These are phyloP conservation scores for Sturnus vulgaris DNA, from an alignment of 2,113 vertebrate genomes.

Conservation along the genomic window DNA sequence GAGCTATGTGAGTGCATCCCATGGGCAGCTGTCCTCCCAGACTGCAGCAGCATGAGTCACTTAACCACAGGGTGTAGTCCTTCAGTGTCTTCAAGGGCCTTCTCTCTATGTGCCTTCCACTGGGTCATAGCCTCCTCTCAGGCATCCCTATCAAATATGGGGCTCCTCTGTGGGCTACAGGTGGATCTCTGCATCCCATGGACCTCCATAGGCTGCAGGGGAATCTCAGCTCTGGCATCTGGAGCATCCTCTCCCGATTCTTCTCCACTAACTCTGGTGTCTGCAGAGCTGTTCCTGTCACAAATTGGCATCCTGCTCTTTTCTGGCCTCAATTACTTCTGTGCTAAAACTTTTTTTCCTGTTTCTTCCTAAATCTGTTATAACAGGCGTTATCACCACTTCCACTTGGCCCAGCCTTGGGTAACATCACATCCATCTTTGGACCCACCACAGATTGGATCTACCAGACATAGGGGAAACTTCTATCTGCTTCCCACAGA, in stretches of 20 bases:
- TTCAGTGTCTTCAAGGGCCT: background rate
- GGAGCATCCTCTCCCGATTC: no score
- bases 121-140: background rate
- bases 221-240: accelerated
- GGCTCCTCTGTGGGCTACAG: background rate
- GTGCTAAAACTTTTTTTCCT: accelerated
- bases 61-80: background rate
- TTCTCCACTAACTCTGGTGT: background rate
- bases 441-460: background rate
- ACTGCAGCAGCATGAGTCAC: background rate
- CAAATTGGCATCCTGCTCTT: background rate
- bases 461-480: background rate
- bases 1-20: background rate
- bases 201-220: accelerated
- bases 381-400: background rate
- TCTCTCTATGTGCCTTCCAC: accelerated
- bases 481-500: background rate
- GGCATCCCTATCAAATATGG: accelerated
- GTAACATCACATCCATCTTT: background rate
- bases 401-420: background rate
- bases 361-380: background rate
- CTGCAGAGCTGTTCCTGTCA: background rate
- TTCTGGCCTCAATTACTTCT: background rate
- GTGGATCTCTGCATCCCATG: background rate
- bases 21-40: background rate